Base-by-base conservation (phyloP, 2,797 vertebrate species). In the Enteromius anoplus region DNA sequence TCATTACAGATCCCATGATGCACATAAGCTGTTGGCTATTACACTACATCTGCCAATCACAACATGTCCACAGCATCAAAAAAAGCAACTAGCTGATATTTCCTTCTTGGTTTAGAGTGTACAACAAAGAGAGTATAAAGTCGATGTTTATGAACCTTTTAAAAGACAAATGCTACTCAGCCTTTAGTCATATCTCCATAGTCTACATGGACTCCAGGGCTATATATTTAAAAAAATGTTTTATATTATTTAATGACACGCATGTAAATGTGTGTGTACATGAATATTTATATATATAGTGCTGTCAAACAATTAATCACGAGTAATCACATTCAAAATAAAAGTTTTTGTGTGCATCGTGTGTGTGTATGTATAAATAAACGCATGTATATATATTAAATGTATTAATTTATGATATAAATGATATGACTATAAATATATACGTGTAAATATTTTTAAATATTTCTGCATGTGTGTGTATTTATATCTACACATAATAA, bases 81-180 rank as follows among this genome's bases (percentile, higher is more conserved):
- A 69, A 83, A 51, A 69, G 80, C 21, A 23, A 69, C 65, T 29
- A 51, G 80, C 75, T 55, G 10, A 68, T 76, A 75, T 47, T 65
- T 66, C 3, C 17, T 62, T 71, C 26, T 49, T 45, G 53, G 75
- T 71, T 21, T 77, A 68, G 23, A 72, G 32, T 47, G 58, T 65
- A 17, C 37, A 51, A 49, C 7, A 23, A 51, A 34, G 23, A 53
- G 40, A 47, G 5, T 4, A 42, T 49, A 11, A 55, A 62, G 51
- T 66, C 15, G 14, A 58, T 45, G 75, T 34, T 81, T 82, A 42
- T 73, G 29, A 81, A 62, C 8, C 47, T 32, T 51, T 7, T 49
- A 26, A 29, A 34, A 9, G 45, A 3, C 2, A 69, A 72, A 72
- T 49, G 14, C 4, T 15, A 64, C 45, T 80, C 71, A 78, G 26